phyloP scores from a whole-genome alignment of 2,797 vertebrate species.

The Sebastes vulpes region DNA sequence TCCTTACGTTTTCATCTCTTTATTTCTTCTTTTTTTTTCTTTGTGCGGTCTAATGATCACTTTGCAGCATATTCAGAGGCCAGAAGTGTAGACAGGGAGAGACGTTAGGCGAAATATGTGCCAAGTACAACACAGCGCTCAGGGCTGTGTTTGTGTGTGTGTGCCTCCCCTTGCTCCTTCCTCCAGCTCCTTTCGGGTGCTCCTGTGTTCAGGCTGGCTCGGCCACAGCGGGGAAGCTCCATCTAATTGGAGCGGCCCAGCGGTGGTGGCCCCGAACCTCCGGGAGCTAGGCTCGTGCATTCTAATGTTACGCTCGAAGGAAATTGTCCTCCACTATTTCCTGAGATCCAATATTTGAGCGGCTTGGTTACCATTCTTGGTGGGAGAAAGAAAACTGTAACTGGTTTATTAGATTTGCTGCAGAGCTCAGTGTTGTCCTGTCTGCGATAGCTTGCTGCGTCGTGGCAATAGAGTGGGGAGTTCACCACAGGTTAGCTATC shows the following conservation, averaged over 20 bases:
- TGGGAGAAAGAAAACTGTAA: conserved; percentile 86
- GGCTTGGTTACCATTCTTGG: conserved; percentile 80
- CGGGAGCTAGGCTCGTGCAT: conserved; percentile 85
- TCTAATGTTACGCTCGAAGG: conserved; percentile 92
- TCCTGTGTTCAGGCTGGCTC: conserved; percentile 84
- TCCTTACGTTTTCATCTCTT: conserved; percentile 23
- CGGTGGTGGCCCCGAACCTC: conserved; percentile 84
- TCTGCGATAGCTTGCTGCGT: conserved; percentile 37
- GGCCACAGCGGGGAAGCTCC: conserved; percentile 86
- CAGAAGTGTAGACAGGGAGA: conserved; percentile 55
- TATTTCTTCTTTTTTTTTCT: background rate
- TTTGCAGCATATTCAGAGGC: conserved; percentile 45
- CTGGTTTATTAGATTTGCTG: conserved; percentile 88
- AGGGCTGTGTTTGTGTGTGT: conserved; percentile 26
- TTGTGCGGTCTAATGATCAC: conserved; percentile 33
- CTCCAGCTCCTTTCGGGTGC: conserved; percentile 60
- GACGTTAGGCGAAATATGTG: conserved; percentile 42
- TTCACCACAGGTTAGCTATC: conserved; percentile 4
- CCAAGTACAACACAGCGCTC: conserved; percentile 72
- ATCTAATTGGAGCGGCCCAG: conserved; percentile 88
- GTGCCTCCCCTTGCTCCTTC: conserved; percentile 55
- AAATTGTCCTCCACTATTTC: conserved; percentile 92
- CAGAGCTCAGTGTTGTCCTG: conserved; percentile 48
- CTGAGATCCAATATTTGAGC: conserved; percentile 89
- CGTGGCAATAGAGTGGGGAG: background rate